Base-by-base conservation (phyloP, 2,888 invertebrate genomes). In the Rhogogaster chlorosoma region DNA sequence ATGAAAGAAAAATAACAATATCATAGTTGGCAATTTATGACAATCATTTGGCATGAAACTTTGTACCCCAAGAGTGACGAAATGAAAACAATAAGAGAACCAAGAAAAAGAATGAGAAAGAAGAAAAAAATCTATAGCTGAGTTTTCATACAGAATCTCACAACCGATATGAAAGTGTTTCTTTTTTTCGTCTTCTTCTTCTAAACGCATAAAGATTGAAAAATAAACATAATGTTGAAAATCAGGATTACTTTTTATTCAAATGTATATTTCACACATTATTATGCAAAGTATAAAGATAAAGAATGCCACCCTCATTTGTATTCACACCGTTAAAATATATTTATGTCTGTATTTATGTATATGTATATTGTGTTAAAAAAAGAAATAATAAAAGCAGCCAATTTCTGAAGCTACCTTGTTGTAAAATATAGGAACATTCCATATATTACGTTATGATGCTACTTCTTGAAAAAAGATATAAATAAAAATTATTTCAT, bases 381-480 rank as follows among this genome's bases (percentile, higher is more conserved):
- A 78, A 18, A 78, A 36, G 10, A 53, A n/a, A 5, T 36, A 15
- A 57, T 22, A 36, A 61, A 61, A 64, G 38, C 67, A 64, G 67
- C 64, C 57, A 57, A 9, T 18, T 57, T 15, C 67, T 53, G 45
- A 67, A 64, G 82, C 45, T 67, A 82, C 15, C 67, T 3, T 64
- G 82, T 67, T n/a, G 38, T 32, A 32, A 45, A 38, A 29, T 29
- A 77, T 75, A 75, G 77, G 77, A 77, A 77, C 77, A 77, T 77
- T 26, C 80, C 61, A 36, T 80, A 32, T 80, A 36, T 80, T 80
- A 57, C 29, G 80, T 64, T 3, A 15, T 57, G 2, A 36, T 38
- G 80, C 80, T 61, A 64, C 80, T 80, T 80, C n/a, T 12, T 12
- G 29, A 49, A 49, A 6, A 57, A 29, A 18, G 22, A 80, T n/a